These are phyloP conservation scores for Tiaroga cobitis DNA, from an alignment of 2,797 vertebrate genomes.

Conservation along the genomic window DNA sequence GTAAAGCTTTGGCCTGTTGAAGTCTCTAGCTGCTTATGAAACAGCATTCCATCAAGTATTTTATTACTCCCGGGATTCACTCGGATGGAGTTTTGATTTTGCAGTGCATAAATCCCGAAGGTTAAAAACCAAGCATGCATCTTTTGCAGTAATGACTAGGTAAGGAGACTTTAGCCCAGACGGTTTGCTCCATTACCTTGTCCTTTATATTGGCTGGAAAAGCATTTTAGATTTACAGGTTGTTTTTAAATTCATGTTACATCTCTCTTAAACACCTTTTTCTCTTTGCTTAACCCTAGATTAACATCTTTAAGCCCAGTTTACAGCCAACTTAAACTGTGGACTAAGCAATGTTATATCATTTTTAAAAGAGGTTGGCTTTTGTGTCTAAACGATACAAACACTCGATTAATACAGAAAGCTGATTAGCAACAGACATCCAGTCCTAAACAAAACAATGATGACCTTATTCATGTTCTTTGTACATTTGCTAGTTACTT, in stretches of 20 bases:
- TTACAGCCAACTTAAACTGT: background rate
- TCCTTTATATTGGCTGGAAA: background rate
- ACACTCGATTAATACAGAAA: background rate
- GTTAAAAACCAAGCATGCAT: constrained; percentile 30
- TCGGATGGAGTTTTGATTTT: constrained; percentile 18
- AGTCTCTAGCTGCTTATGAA: constrained; percentile 20
- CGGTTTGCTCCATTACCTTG: constrained; percentile 10
- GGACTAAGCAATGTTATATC: background rate
- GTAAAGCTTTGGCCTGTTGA: constrained; percentile 38
- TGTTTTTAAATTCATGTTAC: background rate
- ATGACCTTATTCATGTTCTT: background rate
- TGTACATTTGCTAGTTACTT: background rate
- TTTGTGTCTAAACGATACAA: background rate
- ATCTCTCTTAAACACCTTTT: background rate
- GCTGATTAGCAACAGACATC: background rate
- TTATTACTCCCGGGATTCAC: constrained; percentile 42
- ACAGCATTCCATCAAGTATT: constrained; percentile 37
- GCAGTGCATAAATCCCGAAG: constrained; percentile 18
- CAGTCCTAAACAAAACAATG: too few relatives aligned
- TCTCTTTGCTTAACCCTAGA: background rate
- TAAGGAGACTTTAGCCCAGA: background rate
- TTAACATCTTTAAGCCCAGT: background rate
- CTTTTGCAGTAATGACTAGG: background rate
- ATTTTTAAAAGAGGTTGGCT: background rate
- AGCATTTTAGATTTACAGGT: constrained; percentile 3